Evolutionary conservation across 2,888 invertebrate species (phyloP), one percentile per base, ranked within the genome.

Genomic region (Lissonota sp.): DNA sequence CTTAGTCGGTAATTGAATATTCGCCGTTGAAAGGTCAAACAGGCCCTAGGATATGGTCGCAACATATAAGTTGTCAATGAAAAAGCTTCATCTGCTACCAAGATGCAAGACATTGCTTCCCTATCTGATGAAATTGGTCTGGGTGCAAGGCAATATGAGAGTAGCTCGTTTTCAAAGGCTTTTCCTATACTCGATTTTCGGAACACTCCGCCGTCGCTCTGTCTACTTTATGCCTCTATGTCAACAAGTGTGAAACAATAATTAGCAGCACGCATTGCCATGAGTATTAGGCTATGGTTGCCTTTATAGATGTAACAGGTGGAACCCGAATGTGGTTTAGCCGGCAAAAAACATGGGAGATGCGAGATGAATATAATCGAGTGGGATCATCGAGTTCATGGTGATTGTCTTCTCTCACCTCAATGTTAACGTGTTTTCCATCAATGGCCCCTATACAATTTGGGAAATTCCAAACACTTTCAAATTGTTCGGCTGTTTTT

Each of bases 71-170:
- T 79, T 73, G 69, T 84, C 39, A 87, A 79, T 40, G 84, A 84
- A 79, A 88, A 89, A n/a, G 87, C 86, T 78, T 88, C 87, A 82
- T 88, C 88, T 6, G 82, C 87, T 46, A 89, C 83, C 14, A 87
- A 82, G 58, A 84, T 77, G 66, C 83, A 83, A 26, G 86, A 87
- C 64, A 87, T 12, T 7, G 6, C 7, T 44, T 66, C n/a, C 5
- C 79, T 57, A 53, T 46, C 73, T 57, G n/a, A 8, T 12, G 10
- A 64, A 26, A 78, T 14, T 26, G 51, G 44, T 16, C 51, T 58
- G 12, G 74, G 70, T 70, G 26, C n/a, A 6, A 12, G 80, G 79
- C 2, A 80, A 10, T n/a, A n/a, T 80, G 82, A 67, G 57, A 79
- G 55, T 12, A 62, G 8, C 4, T 64, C 67, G 1, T 55, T 57